Evolutionary conservation across 1,140 invertebrate genomes (phyloP), one percentile per base, ranked within the genome.

Genomic region (Formica exsecta): DNA sequence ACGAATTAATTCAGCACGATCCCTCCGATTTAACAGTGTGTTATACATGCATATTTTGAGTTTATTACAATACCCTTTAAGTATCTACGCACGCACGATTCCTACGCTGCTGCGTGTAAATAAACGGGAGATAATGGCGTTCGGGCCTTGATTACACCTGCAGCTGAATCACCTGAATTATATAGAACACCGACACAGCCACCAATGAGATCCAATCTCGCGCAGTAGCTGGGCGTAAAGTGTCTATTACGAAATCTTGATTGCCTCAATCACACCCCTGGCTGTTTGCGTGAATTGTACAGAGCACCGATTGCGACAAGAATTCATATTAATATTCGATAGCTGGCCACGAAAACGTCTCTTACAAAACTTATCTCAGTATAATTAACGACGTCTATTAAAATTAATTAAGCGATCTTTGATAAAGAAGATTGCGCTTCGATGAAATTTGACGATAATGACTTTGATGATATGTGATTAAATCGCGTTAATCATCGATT

Each of bases 101-200:
- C 68, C 79, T 83, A 74, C 79, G 79, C 54, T 73, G 79, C 68
- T 83, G 68, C 54, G 68, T 88, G 68, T 86, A 89, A 87, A 83
- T 92, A 92, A 91, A 86, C 87, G 86, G 74, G 86, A 85, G 51
- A 80, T 44, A 89, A 80, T 86, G 86, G 88, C 76, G 85, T 57
- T 75, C 89, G 90, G 91, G 89, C 89, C 88, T 91, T 92, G 86
- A 80, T 91, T 87, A 90, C 90, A 91, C 89, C 68, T 89, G 86
- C 79, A 87, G 83, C 83, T 87, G 89, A 51, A 65, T 88, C 68
- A 86, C 61, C 41, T 86, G 87, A 90, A 91, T 88, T 90, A 77
- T 88, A 65, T 54, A 91, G 76, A 86, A 88, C 91, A 90, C 89
- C 83, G 57, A 81, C 11, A 59, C 13, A 51, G 48, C 48, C 16